Evolutionary conservation across 2,888 invertebrate genomes (phyloP).

Genomic region (Drosophila eohydei): DNA sequence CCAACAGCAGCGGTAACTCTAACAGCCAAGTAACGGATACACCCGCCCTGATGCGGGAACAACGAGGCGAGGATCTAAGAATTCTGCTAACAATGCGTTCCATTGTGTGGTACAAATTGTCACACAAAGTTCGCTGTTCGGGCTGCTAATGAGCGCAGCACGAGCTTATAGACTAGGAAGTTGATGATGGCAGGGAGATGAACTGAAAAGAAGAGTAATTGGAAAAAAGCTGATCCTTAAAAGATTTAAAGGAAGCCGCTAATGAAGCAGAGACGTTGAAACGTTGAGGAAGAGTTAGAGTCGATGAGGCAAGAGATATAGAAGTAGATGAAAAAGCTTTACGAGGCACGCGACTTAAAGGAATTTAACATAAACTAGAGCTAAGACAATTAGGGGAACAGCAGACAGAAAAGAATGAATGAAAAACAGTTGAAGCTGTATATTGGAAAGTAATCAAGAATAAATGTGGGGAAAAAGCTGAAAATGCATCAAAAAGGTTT

Average conservation of each 20-base stretch:
- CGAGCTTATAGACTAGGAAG: slow-evolving; percentile 2
- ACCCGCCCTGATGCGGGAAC: neutral
- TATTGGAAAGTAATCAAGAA: neutral
- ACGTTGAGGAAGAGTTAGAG: neutral
- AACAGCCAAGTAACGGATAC: slow-evolving; percentile 65
- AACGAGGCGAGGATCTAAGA: neutral
- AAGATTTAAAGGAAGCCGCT: neutral
- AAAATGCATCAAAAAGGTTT: neutral
- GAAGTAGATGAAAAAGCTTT: neutral
- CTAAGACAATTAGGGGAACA: neutral
- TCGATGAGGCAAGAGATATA: neutral
- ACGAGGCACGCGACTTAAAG: neutral
- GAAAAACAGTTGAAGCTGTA: neutral
- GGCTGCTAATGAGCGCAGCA: slow-evolving; percentile 45
- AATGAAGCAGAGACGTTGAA: neutral
- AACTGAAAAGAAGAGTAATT: slow-evolving; percentile 4
- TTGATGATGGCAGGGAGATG: neutral
- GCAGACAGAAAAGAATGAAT: neutral
- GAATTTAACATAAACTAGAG: neutral
- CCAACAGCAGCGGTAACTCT: slow-evolving; percentile 47
- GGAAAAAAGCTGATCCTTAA: slow-evolving; percentile 1
- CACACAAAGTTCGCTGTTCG: slow-evolving; percentile 46
- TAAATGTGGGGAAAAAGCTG: neutral
- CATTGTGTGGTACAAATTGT: slow-evolving; percentile 71
- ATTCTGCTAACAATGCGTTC: slow-evolving; percentile 57